Evolutionary conservation across 2,113 vertebrate species (phyloP), one percentile per base, ranked within the genome.

Genomic region (Stigmatopora nigra): DNA sequence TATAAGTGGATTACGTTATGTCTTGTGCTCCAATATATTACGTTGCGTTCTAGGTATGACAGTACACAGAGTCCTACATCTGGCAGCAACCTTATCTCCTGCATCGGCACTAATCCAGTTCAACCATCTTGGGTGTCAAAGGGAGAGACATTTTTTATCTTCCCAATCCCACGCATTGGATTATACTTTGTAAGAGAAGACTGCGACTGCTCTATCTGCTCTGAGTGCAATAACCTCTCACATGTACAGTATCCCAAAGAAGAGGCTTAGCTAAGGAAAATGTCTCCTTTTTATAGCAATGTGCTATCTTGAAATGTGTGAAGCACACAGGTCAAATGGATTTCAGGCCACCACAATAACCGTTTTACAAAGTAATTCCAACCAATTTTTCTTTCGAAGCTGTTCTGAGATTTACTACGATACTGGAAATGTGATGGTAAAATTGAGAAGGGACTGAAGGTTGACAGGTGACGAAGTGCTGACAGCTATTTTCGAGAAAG

Each of bases 121-220:
- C 73, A 71, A 19, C 72, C 64, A 80, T 75, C 69, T 68, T 59
- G 58, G 78, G 64, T 73, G 74, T 65, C 9, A 69, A 59, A 67
- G 75, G 64, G 80, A 82, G 71, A 83, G 69, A 65, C 70, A 61
- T 46, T 68, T 77, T 78, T 82, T 84, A 80, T 85, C 81, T 78
- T 65, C 67, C 59, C 77, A 75, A 83, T 77, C 78, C 78, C 78
- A 75, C 44, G 52, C 72, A 77, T 79, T 78, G 84, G 86, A 87
- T 86, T 82, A 85, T 69, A 71, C 61, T 77, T 20, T 58, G 73
- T 16, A 48, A 64, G 68, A 75, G 48, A 56, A 31, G 13, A 56
- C 51, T 12, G 8, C 3, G 10, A 13, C 12, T 22, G 13, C 53
- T 56, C 25, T 13, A 52, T 51, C 49, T 10, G 38, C 65, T 48